Evolutionary conservation across 2,888 invertebrate species (phyloP), one percentile per base, ranked within the genome.

Genomic region (Heliconius charithonia): DNA sequence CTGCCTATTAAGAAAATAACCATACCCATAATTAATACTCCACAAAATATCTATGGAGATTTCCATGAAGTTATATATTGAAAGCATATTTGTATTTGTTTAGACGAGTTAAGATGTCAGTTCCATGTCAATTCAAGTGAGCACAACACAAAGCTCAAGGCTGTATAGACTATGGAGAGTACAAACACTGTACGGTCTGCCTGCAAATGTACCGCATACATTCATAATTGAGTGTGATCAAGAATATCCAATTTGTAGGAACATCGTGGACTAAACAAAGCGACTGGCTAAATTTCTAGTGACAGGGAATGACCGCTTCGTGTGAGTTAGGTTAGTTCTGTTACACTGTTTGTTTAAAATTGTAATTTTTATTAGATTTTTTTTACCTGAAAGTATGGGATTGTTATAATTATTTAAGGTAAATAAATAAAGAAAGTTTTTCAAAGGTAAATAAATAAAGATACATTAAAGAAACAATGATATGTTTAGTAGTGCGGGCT

Each of bases 271-370:
- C 79, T 84, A 80, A 80, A 81, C 79, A 80, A 65, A 82, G 85
- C 79, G 82, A 78, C 87, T 90, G 91, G 91, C 91, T 91, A 91
- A 89, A 91, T 91, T 91, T 89, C 83, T 85, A 89, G 89, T 89
- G 91, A 91, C 90, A 88, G 86, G 86, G 82, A 81, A 81, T 91
- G 89, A 85, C 89, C 88, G 87, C 86, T 84, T 86, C 85, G 83
- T 85, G 84, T 79, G 82, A 85, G 83, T 84, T 83, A 83, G 88
- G 85, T 81, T 32, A 82, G 69, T 45, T 27, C 78, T 69, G 27
- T 85, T 72, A 86, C 85, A 87, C 85, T 79, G 82, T 72, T 51
- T 25, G 3, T 7, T 29, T 62, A 65, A 27, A 67, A 41, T 41
- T 41, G 0, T 59, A n/a, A 59, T n/a, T n/a, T 56, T 56, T 56